Evolutionary conservation across 1,140 invertebrate genomes (phyloP), one percentile per base, ranked within the genome.

Genomic region (Homarus americanus): DNA sequence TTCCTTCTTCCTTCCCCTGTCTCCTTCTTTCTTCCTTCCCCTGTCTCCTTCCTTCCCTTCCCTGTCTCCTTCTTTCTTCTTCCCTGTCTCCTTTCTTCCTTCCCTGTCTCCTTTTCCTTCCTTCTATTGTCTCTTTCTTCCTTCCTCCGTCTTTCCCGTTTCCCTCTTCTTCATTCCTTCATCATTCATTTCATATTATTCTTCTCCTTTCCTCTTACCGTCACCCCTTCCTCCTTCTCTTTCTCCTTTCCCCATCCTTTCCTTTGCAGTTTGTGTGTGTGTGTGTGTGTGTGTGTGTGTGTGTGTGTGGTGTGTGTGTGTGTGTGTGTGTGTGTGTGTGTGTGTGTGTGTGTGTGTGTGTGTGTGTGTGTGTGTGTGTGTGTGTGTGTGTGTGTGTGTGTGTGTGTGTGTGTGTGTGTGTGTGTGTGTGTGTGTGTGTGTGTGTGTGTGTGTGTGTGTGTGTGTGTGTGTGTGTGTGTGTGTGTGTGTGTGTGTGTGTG

Each of bases 381-480:
- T 72, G 66, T 72, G 5, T 72, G 66, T 7, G 72, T 34, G 32
- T 75, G 36, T 75, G 32, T 75, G 72, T 40, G 36, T 75, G 72
- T 75, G 72, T 75, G 72, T 75, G 72, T 75, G 72, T 75, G 72
- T 75, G 72, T 75, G 72, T 75, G 72, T 75, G 72, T 75, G 72
- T 75, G 72, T 75, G 72, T 75, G 72, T 75, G 72, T 75, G 72
- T 75, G 72, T 75, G 72, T 75, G 72, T 75, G 72, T 75, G 72
- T 75, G 72, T 75, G 72, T 75, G 72, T 75, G 72, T 75, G 17
- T 75, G 72, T 75, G 17, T 75, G 72, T 75, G 17, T 75, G 28
- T 75, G 17, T 75, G 15, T 75, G 15, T 75, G 28, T 75, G 17
- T 75, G 72, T 40, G 5, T 36, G 72, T 75, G 10, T 58, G 53